Conservation (phyloP, 2,888 invertebrate genomes). For the Dryobotodes eremita region DNA sequence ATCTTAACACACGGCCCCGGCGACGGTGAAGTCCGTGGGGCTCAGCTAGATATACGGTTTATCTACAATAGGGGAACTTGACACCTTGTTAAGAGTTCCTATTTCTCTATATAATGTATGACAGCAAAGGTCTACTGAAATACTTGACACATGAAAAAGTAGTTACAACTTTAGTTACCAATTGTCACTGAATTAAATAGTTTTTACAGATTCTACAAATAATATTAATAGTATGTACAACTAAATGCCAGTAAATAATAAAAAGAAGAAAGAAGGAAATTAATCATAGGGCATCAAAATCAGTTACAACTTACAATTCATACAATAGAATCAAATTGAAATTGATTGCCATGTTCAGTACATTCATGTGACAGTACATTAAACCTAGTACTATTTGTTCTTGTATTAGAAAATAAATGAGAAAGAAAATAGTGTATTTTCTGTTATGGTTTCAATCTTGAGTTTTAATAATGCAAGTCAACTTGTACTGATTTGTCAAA, state of each 20-base stretch:
- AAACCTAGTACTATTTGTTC: slow-evolving; percentile 28
- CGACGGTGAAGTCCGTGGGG: not conserved
- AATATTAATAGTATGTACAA: no score
- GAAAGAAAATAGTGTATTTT: slow-evolving; percentile 31
- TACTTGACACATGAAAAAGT: not conserved
- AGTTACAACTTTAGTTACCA: no score
- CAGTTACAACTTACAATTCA: not conserved
- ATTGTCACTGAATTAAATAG: no score
- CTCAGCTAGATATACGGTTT: not conserved
- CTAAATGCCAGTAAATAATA: no score
- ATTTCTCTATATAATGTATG: not conserved
- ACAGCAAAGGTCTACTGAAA: not conserved
- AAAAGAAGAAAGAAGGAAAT: no score
- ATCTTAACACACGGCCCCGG: not conserved
- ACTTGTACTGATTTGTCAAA: slow-evolving; percentile 29
- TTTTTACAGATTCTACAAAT: no score
- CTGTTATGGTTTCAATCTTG: slow-evolving; percentile 23
- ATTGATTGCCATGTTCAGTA: slow-evolving; percentile 12
- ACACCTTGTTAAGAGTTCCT: not conserved
- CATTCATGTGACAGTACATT: slow-evolving; percentile 22
- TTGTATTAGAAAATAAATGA: slow-evolving; percentile 32
- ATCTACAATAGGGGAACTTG: not conserved
- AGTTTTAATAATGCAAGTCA: slow-evolving; percentile 26
- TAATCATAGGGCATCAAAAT: no score
- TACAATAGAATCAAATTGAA: slow-evolving; percentile 11